Conservation (phyloP, 2,888 invertebrate species). For the Ennomos erosarius region DNA sequence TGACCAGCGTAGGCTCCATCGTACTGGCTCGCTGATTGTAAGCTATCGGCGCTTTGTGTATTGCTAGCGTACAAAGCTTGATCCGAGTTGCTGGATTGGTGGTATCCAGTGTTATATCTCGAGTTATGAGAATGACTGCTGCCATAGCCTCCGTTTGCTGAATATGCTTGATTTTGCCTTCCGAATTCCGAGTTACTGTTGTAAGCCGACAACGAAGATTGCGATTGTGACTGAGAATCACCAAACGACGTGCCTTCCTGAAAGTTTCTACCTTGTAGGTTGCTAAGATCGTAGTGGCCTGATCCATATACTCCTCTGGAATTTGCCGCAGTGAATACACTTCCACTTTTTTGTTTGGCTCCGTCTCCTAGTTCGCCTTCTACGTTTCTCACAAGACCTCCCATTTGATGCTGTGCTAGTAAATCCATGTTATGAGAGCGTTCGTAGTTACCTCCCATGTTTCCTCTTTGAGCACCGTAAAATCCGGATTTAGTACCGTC, state of each 20-base stretch:
- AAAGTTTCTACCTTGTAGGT: constrained; percentile 73
- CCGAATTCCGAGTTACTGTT: constrained; percentile 35
- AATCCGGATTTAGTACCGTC: constrained; percentile 76
- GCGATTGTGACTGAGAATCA: constrained; percentile 51
- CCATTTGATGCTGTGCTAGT: constrained; percentile 78
- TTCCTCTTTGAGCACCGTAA: constrained; percentile 80
- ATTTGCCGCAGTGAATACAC: constrained; percentile 74
- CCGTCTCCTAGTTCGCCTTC: constrained; percentile 77
- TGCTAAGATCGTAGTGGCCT: constrained; percentile 67
- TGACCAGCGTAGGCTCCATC: constrained; percentile 49
- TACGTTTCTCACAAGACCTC: constrained; percentile 70
- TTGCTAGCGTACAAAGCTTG: constrained; percentile 47
- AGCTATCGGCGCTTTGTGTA: constrained; percentile 51
- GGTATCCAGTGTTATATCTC: constrained; percentile 48
- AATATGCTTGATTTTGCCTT: constrained; percentile 29
- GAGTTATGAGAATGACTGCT: constrained; percentile 51
- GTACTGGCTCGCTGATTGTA: constrained; percentile 42
- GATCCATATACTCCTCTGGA: constrained; percentile 75
- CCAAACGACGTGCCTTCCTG: constrained; percentile 58
- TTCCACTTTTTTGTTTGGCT: constrained; percentile 65
- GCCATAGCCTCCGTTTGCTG: constrained; percentile 42
- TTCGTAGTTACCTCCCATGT: constrained; percentile 82
- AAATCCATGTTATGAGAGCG: constrained; percentile 79
- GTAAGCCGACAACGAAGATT: constrained; percentile 45
- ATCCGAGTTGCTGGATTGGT: constrained; percentile 42